A percentile compares a stretch with the other conserved stretches of the same genome.
Conservation (phyloP, 2,888 invertebrate species). For the Notodonta ziczac region DNA sequence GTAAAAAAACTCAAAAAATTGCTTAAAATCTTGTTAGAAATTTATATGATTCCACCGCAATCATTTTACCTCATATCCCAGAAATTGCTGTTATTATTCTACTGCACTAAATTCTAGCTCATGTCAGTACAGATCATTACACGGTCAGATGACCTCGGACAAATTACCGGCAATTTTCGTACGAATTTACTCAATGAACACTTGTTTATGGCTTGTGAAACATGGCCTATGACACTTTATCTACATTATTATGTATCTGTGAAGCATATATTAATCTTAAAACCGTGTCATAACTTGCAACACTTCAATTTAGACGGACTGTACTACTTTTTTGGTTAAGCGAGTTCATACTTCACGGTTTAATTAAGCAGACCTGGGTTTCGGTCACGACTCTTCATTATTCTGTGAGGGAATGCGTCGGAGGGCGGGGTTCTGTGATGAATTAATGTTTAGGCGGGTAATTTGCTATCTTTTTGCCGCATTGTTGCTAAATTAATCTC, state of each 20-base stretch:
- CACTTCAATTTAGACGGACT: slow-evolving; percentile 25
- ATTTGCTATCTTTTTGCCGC: slow-evolving; percentile 64
- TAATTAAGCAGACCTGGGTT: slow-evolving; percentile 41
- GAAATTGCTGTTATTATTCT: not conserved
- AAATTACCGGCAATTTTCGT: slow-evolving; percentile 39
- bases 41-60: slow-evolving; percentile 7
- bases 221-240: slow-evolving; percentile 30
- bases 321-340: slow-evolving; percentile 24
- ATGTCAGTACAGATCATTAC: not conserved
- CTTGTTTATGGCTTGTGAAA: slow-evolving; percentile 31
- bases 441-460: slow-evolving; percentile 67
- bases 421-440: slow-evolving; percentile 63
- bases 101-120: slow-evolving; percentile 18
- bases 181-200: slow-evolving; percentile 33
- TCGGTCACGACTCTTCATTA: slow-evolving; percentile 57
- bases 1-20: too few species aligned
- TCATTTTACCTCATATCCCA: slow-evolving; percentile 18
- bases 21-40: not conserved
- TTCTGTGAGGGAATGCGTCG: slow-evolving; percentile 47
- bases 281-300: slow-evolving; percentile 26
- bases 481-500: slow-evolving; percentile 52
- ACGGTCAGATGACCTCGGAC: slow-evolving; percentile 33
- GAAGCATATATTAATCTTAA: slow-evolving; percentile 9
- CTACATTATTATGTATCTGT: slow-evolving; percentile 20
- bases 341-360: slow-evolving; percentile 36